phyloP scores from a whole-genome alignment of 1,140 invertebrate genomes.

The Eupristina koningsbergeri region DNA sequence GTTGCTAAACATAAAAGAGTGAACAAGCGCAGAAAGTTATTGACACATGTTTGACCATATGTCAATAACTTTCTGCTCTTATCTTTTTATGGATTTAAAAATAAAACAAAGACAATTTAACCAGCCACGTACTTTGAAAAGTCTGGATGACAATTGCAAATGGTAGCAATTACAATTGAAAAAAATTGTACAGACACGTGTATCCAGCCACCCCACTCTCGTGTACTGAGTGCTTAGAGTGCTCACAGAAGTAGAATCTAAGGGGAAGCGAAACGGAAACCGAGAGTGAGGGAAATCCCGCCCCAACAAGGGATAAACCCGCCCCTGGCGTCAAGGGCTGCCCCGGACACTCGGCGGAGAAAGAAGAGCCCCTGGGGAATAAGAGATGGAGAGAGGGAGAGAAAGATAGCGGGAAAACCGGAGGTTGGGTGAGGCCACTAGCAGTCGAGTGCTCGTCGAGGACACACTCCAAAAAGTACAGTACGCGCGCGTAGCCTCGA shows the following conservation, averaged over 20 bases:
- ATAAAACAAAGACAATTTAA: no score
- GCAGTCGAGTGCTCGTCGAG: slow-evolving; percentile 72
- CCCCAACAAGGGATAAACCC: slow-evolving; percentile 67
- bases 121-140: no score
- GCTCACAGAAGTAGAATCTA: background rate
- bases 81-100: no score
- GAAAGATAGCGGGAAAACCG: background rate
- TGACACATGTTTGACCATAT: no score
- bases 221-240: background rate
- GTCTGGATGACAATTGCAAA: no score
- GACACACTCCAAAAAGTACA: slow-evolving; percentile 57
- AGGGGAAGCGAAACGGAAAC: background rate
- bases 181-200: slow-evolving; percentile 1
- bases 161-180: background rate
- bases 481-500: background rate
- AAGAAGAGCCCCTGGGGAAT: background rate
- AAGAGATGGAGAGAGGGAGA: slow-evolving; percentile 7
- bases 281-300: slow-evolving; percentile 28
- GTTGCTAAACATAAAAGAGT: no score
- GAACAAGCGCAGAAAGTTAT: no score
- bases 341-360: background rate
- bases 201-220: background rate
- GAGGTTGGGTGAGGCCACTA: slow-evolving; percentile 63
- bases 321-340: slow-evolving; percentile 59
- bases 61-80: no score